Conservation (phyloP, 1,140 invertebrate genomes). For the Drosophila kohkoa region DNA sequence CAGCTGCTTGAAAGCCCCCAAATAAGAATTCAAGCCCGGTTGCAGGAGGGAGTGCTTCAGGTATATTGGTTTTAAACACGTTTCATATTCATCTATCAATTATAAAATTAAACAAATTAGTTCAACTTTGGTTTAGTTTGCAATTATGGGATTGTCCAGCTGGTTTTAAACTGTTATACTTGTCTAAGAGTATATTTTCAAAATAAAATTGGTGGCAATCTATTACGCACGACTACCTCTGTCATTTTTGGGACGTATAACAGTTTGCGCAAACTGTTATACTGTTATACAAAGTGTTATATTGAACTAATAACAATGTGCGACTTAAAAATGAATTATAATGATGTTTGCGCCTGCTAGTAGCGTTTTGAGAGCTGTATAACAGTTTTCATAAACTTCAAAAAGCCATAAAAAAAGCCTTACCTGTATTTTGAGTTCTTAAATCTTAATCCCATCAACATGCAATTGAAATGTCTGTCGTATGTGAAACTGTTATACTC, state of each 20-base stretch:
- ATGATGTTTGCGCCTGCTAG: too few species aligned
- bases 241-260: neutral
- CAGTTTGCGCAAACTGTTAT: too few species aligned
- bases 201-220: neutral
- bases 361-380: neutral
- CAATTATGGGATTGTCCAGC: neutral
- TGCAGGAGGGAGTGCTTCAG: neutral
- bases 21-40: neutral
- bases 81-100: neutral
- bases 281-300: too few species aligned
- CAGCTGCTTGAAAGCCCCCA: conserved; percentile 21
- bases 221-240: neutral
- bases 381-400: neutral
- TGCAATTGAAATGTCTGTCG: neutral
- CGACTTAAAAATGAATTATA: too few species aligned
- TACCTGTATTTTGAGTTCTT: neutral
- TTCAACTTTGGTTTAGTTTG: neutral
- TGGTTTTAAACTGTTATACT: conserved; percentile 4
- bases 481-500: conserved; percentile 23
- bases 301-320: too few species aligned
- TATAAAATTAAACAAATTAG: neutral
- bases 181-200: neutral
- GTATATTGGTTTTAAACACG: conserved; percentile 17
- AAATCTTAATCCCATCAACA: neutral
- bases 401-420: neutral